Base-by-base conservation (phyloP, 2,797 vertebrate species). In the Gouania willdenowi region DNA sequence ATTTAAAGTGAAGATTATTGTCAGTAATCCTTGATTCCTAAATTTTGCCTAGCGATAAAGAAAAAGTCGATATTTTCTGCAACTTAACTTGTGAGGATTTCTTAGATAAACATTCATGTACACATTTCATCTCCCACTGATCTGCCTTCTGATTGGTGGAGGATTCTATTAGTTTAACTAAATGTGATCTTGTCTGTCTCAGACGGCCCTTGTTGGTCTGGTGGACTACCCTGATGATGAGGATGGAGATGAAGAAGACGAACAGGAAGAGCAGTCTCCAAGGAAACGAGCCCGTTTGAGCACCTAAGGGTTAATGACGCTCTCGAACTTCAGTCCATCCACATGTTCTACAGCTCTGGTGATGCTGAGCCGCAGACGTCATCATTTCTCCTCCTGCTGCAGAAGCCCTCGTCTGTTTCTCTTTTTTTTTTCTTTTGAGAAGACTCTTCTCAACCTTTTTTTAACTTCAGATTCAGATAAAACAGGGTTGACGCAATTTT, bases 141-240 rank as follows among this genome's bases (percentile, higher is more conserved):
- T n/a, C n/a, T n/a, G n/a, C n/a, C n/a, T n/a, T n/a, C n/a, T n/a
- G n/a, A n/a, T n/a, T n/a, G n/a, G n/a, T n/a, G n/a, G n/a, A n/a
- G n/a, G n/a, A n/a, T n/a, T n/a, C n/a, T n/a, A n/a, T n/a, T n/a
- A n/a, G n/a, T n/a, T 20, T 14, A 14, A 14, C 13, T 13, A 13
- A n/a, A 14, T 13, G 13, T 14, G 2, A 13, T 14, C 2, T 2
- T 6, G 3, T 50, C 27, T 23, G 27, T 41, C 22, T 42, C 65
- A 98, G 95, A 91, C 92, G 21, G 92, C 91, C 69, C 82, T 96
- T 46, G 93, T 99, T 35, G 97, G 97, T 44, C 88, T 98, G 51
- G 96, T 99, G 82, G 97, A 99, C 86, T 99, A 99, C 71, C 96
- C 97, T 23, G 97, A 98, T 12, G 97, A 99, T 41, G 97, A 99